Evolutionary conservation across 1,140 invertebrate genomes (phyloP), one percentile per base, ranked within the genome.

Genomic region (Eurosta solidaginis): DNA sequence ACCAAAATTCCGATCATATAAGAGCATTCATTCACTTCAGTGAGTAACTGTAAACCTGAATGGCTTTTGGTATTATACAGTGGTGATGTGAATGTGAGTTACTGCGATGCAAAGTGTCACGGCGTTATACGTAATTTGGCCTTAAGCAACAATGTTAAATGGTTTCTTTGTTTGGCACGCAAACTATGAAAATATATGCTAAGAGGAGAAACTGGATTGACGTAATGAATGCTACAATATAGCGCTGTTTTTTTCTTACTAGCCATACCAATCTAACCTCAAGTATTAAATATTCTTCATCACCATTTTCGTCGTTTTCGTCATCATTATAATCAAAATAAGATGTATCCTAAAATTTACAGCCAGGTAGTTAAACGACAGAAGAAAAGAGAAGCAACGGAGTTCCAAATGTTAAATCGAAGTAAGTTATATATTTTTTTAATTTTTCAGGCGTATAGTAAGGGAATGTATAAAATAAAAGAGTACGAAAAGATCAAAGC

Each of bases 261-360:
- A 68, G 59, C 59, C 59, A 45, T 47, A 74, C 40, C 17, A 49
- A 47, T 81, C 85, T 87, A 87, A 87, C 85, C 85, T 87, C 81
- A 79, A 87, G 83, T 83, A 87, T 86, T 81, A 87, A 86, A 84
- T 81, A 85, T 82, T 86, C 84, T 80, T 84, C 84, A 81, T 85
- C 83, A 81, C 83, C 81, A 82, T 79, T 78, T 68, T 83, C 81
- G 22, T n/a, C n/a, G n/a, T n/a, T n/a, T n/a, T 68, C 59, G 33
- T 68, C 59, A 74, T 85, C 83, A 78, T 87, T 84, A 82, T 85
- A 85, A 85, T 87, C 84, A 87, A 87, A 87, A 87, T 85, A 87
- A 49, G 83, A 84, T 80, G 85, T 77, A 79, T 86, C 84, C 84
- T 86, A 83, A 75, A 36, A 25, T 54, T 36, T 33, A 68, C n/a